phyloP scores from a whole-genome alignment of 2,113 vertebrate species.

The Synodontis membranacea region DNA sequence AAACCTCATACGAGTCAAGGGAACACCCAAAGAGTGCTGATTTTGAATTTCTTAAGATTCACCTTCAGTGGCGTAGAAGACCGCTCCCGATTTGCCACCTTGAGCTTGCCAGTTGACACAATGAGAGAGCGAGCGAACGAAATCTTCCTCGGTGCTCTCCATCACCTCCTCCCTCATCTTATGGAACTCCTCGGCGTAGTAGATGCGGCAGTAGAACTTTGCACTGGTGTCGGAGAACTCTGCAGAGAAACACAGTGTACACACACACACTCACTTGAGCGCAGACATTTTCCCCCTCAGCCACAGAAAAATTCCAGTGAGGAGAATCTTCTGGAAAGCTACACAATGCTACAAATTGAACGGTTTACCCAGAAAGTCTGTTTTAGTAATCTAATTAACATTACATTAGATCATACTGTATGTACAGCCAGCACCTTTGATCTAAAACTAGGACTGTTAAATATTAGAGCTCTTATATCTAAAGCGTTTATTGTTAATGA shows the following conservation, averaged over 20 bases:
- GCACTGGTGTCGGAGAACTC: conserved; percentile 96
- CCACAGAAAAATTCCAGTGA: too few species aligned
- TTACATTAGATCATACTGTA: too few species aligned
- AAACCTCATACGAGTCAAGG: background rate
- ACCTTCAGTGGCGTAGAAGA: conserved; percentile 97
- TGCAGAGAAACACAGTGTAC: conserved; percentile 56
- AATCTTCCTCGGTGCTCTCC: conserved; percentile 92
- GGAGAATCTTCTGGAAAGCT: too few species aligned
- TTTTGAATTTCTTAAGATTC: background rate
- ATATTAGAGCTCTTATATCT: too few species aligned
- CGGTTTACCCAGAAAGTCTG: too few species aligned
- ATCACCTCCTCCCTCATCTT: conserved; percentile 94
- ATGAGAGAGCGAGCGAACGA: conserved; percentile 92
- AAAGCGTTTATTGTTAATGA: too few species aligned
- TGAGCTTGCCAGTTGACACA: conserved; percentile 96
- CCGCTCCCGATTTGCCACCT: conserved; percentile 94
- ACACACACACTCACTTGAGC: background rate
- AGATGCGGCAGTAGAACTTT: conserved; percentile 97
- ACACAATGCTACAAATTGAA: too few species aligned
- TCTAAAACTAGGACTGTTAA: too few species aligned
- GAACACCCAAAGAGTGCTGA: background rate
- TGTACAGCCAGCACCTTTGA: too few species aligned
- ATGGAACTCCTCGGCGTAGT: conserved; percentile 95
- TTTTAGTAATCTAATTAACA: too few species aligned
- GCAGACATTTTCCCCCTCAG: background rate